Conservation (phyloP, 2,797 vertebrate genomes). For the Yasuhikotakia modesta region DNA sequence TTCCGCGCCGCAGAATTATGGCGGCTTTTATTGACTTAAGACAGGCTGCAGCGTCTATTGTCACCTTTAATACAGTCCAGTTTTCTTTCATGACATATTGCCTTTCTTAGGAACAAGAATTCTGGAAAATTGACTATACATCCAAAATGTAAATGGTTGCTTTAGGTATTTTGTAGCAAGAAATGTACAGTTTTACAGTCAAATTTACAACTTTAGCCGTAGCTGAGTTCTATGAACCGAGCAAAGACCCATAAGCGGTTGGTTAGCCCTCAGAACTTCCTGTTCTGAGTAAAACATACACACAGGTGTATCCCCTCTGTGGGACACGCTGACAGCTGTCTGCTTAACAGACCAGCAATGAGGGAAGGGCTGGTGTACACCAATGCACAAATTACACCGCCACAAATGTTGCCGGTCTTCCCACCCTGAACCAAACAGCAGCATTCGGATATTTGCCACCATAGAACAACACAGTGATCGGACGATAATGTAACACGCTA, state of each 20-base stretch:
- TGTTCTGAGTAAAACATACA: conserved; percentile 51
- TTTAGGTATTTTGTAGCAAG: not conserved
- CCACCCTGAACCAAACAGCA: conserved; percentile 14
- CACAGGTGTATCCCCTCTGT: conserved; percentile 71
- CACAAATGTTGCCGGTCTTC: conserved; percentile 10
- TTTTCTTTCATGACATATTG: not conserved
- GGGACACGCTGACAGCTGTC: conserved; percentile 39
- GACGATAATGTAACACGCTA: conserved; percentile 35
- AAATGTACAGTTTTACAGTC: not conserved
- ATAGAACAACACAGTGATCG: conserved; percentile 38
- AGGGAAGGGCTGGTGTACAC: conserved; percentile 15
- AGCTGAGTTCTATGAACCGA: not conserved
- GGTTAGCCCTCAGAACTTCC: conserved; percentile 61
- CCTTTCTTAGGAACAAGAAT: not conserved
- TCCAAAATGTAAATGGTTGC: not conserved
- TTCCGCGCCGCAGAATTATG: conserved; percentile 4
- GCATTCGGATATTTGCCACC: conserved; percentile 15
- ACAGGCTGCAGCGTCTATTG: not conserved
- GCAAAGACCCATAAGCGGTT: not conserved
- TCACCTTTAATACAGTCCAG: not conserved
- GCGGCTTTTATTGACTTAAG: not conserved
- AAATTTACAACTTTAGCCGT: no score
- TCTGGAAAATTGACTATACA: not conserved
- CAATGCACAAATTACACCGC: conserved; percentile 12
- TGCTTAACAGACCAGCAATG: conserved; percentile 32